Conservation (phyloP, 2,797 vertebrate genomes). For the Gadopsis marmoratus region DNA sequence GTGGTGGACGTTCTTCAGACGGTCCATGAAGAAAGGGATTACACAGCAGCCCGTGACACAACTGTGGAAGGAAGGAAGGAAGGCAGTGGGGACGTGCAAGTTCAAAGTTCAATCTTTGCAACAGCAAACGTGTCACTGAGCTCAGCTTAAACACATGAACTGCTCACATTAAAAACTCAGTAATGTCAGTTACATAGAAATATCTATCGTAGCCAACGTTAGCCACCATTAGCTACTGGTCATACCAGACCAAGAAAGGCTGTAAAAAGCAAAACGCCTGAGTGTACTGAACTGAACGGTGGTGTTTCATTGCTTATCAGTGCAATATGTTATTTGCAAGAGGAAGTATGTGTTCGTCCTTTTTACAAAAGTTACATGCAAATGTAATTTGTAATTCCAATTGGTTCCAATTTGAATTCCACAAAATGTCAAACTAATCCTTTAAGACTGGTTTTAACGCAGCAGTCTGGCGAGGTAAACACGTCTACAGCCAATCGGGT, state of each 20-base stretch:
- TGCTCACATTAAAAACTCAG: neutral
- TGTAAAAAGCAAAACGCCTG: neutral
- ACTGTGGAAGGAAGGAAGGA: slow-evolving; percentile 59
- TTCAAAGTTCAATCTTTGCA: neutral
- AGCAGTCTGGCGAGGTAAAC: neutral
- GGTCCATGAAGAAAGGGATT: slow-evolving; percentile 71
- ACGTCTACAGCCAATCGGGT: neutral
- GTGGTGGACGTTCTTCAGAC: slow-evolving; percentile 63
- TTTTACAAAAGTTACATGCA: neutral
- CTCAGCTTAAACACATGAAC: neutral
- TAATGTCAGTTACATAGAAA: neutral
- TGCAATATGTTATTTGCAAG: neutral
- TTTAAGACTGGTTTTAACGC: neutral
- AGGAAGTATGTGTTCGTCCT: neutral
- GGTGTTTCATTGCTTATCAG: neutral
- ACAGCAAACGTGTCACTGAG: neutral
- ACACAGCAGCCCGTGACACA: slow-evolving; percentile 81
- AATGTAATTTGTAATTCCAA: too few relatives aligned
- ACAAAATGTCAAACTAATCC: neutral
- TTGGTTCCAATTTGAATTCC: too few relatives aligned
- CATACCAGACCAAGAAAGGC: neutral
- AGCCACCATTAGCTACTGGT: neutral
- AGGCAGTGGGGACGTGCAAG: neutral
- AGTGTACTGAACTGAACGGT: neutral
- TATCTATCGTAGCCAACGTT: too few relatives aligned